Percentiles rank a stretch among this genome's conserved stretches.
These are phyloP conservation scores for Chaenocephalus aceratus DNA, from an alignment of 2,113 vertebrate species.

Conservation along the genomic window DNA sequence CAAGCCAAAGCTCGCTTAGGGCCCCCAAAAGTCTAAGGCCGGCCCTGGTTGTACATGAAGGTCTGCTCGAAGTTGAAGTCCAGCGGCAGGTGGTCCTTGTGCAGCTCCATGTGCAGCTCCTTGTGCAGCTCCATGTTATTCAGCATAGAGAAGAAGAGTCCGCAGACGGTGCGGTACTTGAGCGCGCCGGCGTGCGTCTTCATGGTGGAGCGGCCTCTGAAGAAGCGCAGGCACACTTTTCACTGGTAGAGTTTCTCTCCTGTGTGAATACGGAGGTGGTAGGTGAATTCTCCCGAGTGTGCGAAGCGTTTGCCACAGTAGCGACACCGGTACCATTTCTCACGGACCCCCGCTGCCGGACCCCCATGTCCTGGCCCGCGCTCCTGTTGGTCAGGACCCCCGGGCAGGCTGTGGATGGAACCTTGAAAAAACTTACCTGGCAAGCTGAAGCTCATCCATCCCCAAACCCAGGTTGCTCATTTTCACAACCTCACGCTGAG, in stretches of 20 bases:
- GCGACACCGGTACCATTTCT: constrained; percentile 94
- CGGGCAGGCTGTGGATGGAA: constrained; percentile 42
- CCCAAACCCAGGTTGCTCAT: constrained; percentile 61
- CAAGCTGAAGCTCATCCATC: constrained; percentile 70
- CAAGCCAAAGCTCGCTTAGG: too few species aligned
- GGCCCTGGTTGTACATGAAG: constrained; percentile 89
- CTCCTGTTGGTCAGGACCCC: constrained; percentile 64
- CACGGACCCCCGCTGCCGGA: constrained; percentile 79
- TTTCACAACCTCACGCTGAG: constrained; percentile 68
- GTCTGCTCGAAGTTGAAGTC: constrained; percentile 99
- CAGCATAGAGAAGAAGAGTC: constrained; percentile 96
- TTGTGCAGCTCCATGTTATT: constrained; percentile 93
- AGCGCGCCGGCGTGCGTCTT: constrained; percentile 97
- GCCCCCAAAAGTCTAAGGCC: too few species aligned
- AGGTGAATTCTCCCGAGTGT: constrained; percentile 98
- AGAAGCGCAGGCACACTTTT: constrained; percentile 97
- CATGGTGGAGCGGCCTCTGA: constrained; percentile 97
- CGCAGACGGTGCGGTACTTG: constrained; percentile 95
- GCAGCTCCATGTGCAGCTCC: constrained; percentile 92
- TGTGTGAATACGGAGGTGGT: constrained; percentile 96
- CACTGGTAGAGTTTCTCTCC: constrained; percentile 99
- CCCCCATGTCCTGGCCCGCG: constrained; percentile 60
- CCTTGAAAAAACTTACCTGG: constrained; percentile 75
- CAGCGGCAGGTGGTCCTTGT: constrained; percentile 92
- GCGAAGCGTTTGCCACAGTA: constrained; percentile 96